Evolutionary conservation across 2,888 invertebrate genomes (phyloP).

Genomic region (Drosophila birchii): DNA sequence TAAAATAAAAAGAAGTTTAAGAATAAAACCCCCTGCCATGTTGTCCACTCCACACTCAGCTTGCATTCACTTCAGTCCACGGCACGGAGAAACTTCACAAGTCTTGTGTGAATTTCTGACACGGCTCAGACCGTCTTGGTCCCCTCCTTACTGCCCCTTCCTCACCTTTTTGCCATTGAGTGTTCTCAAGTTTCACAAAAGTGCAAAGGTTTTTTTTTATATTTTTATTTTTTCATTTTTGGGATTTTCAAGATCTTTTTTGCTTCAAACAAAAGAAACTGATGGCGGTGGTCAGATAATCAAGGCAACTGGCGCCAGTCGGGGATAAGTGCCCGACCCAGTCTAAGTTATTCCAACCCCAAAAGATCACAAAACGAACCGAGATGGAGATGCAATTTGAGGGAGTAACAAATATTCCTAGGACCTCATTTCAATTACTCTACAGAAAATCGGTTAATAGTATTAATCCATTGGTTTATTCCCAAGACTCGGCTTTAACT

Average conservation of each 20-base stretch:
- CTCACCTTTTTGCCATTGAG: slow-evolving; percentile 41
- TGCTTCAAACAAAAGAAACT: slow-evolving; percentile 43
- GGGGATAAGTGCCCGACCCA: background rate
- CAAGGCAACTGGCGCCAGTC: slow-evolving; percentile 42
- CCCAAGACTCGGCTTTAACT: background rate
- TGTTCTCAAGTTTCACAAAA: slow-evolving; percentile 69
- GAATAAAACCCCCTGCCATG: slow-evolving; percentile 2
- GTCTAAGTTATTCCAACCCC: slow-evolving; percentile 3
- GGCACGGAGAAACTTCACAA: slow-evolving; percentile 59
- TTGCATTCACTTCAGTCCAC: slow-evolving; percentile 25
- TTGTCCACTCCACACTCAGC: slow-evolving; percentile 21
- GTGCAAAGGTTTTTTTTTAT: slow-evolving; percentile 33
- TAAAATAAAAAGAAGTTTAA: background rate
- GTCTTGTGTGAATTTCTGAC: slow-evolving; percentile 75
- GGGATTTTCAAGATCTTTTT: background rate
- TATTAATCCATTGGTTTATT: background rate
- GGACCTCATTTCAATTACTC: background rate
- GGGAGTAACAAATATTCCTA: background rate
- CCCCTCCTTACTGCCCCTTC: slow-evolving; percentile 11
- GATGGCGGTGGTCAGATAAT: slow-evolving; percentile 49
- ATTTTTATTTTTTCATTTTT: background rate
- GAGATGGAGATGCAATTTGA: background rate
- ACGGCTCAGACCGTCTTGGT: slow-evolving; percentile 46
- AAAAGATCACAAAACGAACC: background rate
- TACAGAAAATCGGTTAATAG: background rate